Evolutionary conservation across 2,113 vertebrate species (phyloP).

Genomic region (Capreolus pygargus): DNA sequence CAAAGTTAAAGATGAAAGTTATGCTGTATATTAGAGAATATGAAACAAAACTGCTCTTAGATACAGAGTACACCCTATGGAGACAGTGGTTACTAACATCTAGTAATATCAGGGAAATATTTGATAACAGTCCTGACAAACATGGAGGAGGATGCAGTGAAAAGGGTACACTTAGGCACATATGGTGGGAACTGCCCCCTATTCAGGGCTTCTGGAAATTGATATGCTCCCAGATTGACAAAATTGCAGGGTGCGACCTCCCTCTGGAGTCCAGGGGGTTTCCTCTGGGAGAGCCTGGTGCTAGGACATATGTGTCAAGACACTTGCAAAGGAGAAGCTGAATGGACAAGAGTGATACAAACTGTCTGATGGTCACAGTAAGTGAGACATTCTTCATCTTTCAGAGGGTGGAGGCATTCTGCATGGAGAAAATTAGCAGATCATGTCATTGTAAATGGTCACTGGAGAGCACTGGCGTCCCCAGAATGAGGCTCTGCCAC

Average conservation of each 20-base stretch:
- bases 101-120: not conserved
- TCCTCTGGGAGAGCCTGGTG: not conserved
- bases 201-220: constrained; percentile 59
- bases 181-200: constrained; percentile 7
- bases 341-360: not conserved
- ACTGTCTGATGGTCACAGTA: not conserved
- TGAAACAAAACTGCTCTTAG: not conserved
- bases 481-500: not conserved
- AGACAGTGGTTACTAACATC: not conserved
- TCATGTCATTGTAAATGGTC: not conserved
- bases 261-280: not conserved
- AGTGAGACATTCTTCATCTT: not conserved
- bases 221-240: constrained; percentile 54
- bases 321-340: not conserved
- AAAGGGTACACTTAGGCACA: constrained; percentile 28
- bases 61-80: not conserved
- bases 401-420: not conserved
- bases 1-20: not conserved
- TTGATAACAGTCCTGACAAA: constrained; percentile 28
- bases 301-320: constrained; percentile 1
- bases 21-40: not conserved
- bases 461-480: not conserved
- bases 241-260: constrained; percentile 43
- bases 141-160: not conserved
- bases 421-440: not conserved